Evolutionary conservation across 2,888 invertebrate genomes (phyloP).

Genomic region (Eledona agricola): DNA sequence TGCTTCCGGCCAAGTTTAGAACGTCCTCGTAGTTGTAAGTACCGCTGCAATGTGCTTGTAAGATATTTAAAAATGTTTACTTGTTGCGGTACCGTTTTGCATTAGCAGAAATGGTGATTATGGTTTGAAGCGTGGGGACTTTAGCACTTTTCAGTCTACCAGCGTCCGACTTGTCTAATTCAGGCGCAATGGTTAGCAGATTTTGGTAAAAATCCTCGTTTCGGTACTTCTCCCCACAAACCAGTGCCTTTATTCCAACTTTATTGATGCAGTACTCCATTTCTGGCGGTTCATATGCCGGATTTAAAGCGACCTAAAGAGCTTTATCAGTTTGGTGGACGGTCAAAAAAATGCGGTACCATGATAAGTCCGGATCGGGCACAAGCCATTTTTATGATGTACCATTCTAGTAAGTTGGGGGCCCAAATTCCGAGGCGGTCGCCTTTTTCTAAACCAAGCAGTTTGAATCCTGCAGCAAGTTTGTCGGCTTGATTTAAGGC

Average conservation of each 20-base stretch:
- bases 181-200: conserved; percentile 69
- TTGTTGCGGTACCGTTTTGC: conserved; percentile 42
- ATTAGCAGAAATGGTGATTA: conserved; percentile 13
- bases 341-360: no score
- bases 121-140: conserved; percentile 57
- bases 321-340: no score
- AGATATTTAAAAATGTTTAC: conserved; percentile 5
- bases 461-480: conserved; percentile 74
- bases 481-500: conserved; percentile 69
- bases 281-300: conserved; percentile 75
- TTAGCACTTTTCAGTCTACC: conserved; percentile 63
- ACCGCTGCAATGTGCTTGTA: conserved; percentile 59
- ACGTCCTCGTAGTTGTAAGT: conserved; percentile 61
- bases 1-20: conserved; percentile 52
- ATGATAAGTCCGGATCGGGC: conserved; percentile 76
- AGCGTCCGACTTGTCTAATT: conserved; percentile 62
- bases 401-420: conserved; percentile 82
- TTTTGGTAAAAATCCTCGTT: conserved; percentile 74
- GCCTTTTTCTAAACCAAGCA: conserved; percentile 73
- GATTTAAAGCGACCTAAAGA: conserved; percentile 85
- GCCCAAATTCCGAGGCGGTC: conserved; percentile 84
- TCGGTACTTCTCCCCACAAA: conserved; percentile 71
- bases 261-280: conserved; percentile 76
- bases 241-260: conserved; percentile 72
- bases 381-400: conserved; percentile 74